Evolutionary conservation across 2,888 invertebrate species (phyloP), one percentile per base, ranked within the genome.

Genomic region (Incurvaria masculella): DNA sequence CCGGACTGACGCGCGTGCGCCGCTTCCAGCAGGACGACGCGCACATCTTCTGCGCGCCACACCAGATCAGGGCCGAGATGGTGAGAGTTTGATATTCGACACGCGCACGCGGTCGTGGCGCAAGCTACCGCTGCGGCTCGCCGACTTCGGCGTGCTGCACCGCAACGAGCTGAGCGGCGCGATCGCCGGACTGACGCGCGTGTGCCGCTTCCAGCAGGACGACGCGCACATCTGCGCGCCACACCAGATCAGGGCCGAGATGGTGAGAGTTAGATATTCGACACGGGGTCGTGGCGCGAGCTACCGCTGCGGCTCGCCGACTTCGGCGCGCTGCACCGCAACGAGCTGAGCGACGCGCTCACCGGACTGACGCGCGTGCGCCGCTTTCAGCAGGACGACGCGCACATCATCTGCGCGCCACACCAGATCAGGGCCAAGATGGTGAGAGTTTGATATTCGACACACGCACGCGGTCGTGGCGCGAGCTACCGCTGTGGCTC

Each of bases 11-110:
- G 1, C 80, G 97, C 52, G 96, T 96, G n/a, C 82, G 98, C 0
- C 84, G 99, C 47, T 99, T 99, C 83, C 97, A 98, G 64, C 99
- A 99, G 66, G 99, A 99, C 69, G 99, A 99, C 72, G 99, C 98
- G 18, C 99, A 99, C 62, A 97, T 99, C 48, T 99, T 99, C 82
- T 99, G 98, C 65, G 81, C 93, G 3, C 84, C 84, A 0, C 91
- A 92, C 47, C 89, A 96, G 68, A 95, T 98, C 51, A 88, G 88
- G 60, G 66, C 81, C 26, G 97, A 97, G 71, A 91, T 97, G 59
- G 79, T 83, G 21, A 81, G 33, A n/a, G n/a, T n/a, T n/a, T 95
- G 38, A 89, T 95, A 66, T 95, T 94, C 73, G 85, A 85, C 63
- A n/a, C n/a, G n/a, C n/a, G n/a, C n/a, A 84, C 79, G 10, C 86